Base-by-base conservation (phyloP, 2,888 invertebrate genomes). In the Gasteruption jaculator region DNA sequence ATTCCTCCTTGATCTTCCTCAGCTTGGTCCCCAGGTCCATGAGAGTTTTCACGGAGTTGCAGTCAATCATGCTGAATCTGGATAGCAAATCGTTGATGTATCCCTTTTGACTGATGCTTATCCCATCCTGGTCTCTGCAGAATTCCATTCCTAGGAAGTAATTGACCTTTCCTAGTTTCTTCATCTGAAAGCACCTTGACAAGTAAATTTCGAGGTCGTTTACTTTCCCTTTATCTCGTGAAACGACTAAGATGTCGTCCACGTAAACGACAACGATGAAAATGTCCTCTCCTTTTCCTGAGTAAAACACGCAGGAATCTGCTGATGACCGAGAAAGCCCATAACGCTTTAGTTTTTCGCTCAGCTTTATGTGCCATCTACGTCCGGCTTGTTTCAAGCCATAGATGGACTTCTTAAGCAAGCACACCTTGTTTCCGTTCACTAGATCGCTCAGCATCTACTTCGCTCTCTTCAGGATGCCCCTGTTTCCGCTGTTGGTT, bases 111-210 rank as follows among this genome's bases (percentile, higher is more conserved):
- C 37, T 36, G 19, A 47, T 11, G 2, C 6, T 12, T 3, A 45
- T 20, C 3, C n/a, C 24, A 5, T 34, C 26, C 1, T 42, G 5
- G 2, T 2, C 26, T 12, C 14, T 14, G 14, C n/a, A 11, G 25
- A 58, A 53, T 42, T 57, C 53, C 4, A 58, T 50, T 19, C 54
- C 56, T 8, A 58, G 40, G 36, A 52, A 55, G 36, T 48, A 45
- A 10, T 30, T 41, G 2, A 43, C 45, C 25, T 45, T 33, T 8
- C 50, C 52, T 3, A 54, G 33, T 29, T 48, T 42, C 36, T 51
- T 52, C 10, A 50, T 40, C 20, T 47, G 32, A 18, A 56, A 51
- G 2, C 15, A 29, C 11, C 24, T 38, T 4, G 33, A 37, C 12
- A 48, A 21, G 5, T 32, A 27, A 15, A 32, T n/a, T n/a, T 11